These are phyloP conservation scores for Barypeithes pellucidus DNA, from an alignment of 2,888 invertebrate genomes.

Conservation along the genomic window DNA sequence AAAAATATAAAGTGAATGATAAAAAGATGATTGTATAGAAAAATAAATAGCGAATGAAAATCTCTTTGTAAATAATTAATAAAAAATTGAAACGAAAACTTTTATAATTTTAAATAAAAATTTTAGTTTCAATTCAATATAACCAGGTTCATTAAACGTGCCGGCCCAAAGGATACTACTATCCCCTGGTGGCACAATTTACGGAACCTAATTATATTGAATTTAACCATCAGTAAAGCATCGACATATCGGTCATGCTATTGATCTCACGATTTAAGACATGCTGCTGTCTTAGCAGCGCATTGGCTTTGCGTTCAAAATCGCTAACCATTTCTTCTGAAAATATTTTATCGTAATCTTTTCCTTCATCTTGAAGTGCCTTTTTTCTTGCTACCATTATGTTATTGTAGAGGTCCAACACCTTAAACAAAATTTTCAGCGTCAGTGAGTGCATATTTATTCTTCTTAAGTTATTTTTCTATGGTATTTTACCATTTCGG, in stretches of 20 bases:
- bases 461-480: no score
- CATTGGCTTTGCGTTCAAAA: constrained; percentile 65
- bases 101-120: constrained; percentile 22
- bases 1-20: constrained; percentile 3
- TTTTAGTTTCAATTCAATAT: constrained; percentile 51
- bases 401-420: constrained; percentile 89
- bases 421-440: constrained; percentile 62
- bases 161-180: constrained; percentile 26
- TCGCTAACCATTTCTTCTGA: constrained; percentile 62
- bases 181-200: constrained; percentile 31
- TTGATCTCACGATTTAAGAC: constrained; percentile 59
- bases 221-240: constrained; percentile 60
- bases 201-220: constrained; percentile 54
- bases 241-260: constrained; percentile 58
- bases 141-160: constrained; percentile 48
- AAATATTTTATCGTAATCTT: constrained; percentile 62
- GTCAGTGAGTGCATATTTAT: no score
- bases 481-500: no score
- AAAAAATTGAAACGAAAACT: constrained; percentile 28
- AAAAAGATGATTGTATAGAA: background rate
- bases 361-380: constrained; percentile 73
- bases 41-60: constrained; percentile 9
- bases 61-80: constrained; percentile 15
- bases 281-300: constrained; percentile 65
- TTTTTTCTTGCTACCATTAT: constrained; percentile 88